Conservation (phyloP, 2,888 invertebrate species). For the Eurois occulta region DNA sequence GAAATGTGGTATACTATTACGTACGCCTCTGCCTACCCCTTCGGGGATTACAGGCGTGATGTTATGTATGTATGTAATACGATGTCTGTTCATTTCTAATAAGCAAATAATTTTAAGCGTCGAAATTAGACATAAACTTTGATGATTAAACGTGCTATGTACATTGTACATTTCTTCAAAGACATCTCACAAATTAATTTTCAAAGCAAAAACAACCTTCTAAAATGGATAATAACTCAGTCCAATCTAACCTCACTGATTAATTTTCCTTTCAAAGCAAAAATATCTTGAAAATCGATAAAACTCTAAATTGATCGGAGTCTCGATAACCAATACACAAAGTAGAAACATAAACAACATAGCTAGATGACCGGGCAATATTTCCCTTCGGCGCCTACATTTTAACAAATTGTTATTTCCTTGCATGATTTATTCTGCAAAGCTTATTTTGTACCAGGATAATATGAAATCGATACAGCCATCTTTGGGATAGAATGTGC, state of each 20-base stretch:
- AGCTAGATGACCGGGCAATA: conserved; percentile 56
- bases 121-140: background rate
- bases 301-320: conserved; percentile 22
- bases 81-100: background rate
- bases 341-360: conserved; percentile 40
- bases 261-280: conserved; percentile 23
- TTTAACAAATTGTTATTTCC: conserved; percentile 66
- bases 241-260: conserved; percentile 3
- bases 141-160: background rate
- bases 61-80: background rate
- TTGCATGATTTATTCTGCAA: conserved; percentile 65
- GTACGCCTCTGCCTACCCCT: too few relatives aligned
- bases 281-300: conserved; percentile 36
- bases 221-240: background rate
- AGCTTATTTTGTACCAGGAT: conserved; percentile 62
- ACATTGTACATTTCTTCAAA: background rate
- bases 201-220: background rate
- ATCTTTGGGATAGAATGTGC: conserved; percentile 38
- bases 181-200: background rate
- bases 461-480: conserved; percentile 65
- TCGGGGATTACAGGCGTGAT: too few relatives aligned
- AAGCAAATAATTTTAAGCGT: too few relatives aligned
- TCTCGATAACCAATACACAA: conserved; percentile 35
- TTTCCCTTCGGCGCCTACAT: conserved; percentile 57
- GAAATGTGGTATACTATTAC: too few relatives aligned